Conservation (phyloP, 2,113 vertebrate species). For the Lampris incognitus region DNA sequence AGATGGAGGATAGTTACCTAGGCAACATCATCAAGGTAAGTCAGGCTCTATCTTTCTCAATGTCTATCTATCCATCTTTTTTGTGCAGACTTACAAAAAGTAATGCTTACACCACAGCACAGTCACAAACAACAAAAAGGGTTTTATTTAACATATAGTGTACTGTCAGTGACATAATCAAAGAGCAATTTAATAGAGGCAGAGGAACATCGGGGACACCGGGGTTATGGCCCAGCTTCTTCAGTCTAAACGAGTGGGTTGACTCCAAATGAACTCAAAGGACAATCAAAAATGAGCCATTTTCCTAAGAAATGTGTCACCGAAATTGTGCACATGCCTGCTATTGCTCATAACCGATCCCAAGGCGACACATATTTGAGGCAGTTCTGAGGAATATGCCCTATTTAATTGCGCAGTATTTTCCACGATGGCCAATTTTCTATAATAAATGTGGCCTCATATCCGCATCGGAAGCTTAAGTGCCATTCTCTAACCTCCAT, state of each 20-base stretch:
- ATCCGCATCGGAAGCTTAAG: constrained; percentile 2
- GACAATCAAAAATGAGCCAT: constrained; percentile 3
- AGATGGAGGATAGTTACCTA: constrained; percentile 82
- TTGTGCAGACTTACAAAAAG: not conserved
- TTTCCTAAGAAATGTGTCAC: not conserved
- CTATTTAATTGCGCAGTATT: constrained; percentile 46
- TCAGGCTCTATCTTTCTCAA: not conserved
- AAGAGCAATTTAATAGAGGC: not conserved
- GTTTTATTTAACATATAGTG: not conserved
- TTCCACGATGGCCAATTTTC: constrained; percentile 44
- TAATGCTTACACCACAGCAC: not conserved
- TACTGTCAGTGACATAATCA: not conserved
- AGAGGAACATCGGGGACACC: not conserved
- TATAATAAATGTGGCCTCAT: constrained; percentile 20
- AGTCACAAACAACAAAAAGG: not conserved
- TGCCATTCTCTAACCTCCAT: not conserved
- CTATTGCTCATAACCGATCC: not conserved
- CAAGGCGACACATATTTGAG: not conserved
- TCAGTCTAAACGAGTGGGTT: not conserved
- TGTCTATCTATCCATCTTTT: not conserved
- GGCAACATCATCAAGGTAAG: constrained; percentile 89
- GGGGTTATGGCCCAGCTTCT: not conserved
- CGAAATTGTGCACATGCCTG: not conserved
- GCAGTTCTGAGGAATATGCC: constrained; percentile 11
- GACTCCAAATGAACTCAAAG: constrained; percentile 4